These are phyloP conservation scores for Moxostoma hubbsi DNA, from an alignment of 2,797 vertebrate genomes.

Conservation along the genomic window DNA sequence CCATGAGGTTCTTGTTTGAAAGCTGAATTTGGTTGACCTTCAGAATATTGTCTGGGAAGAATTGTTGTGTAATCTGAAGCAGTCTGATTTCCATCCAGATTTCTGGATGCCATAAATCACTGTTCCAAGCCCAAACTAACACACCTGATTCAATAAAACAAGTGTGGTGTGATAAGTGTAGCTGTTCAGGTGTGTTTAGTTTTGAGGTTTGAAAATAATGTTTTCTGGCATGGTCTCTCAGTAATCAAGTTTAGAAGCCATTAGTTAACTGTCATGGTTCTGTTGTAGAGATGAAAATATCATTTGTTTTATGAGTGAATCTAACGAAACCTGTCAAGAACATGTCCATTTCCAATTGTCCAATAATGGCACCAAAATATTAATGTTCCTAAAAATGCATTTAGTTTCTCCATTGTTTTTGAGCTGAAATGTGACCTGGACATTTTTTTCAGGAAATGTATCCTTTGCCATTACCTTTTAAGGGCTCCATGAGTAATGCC, in stretches of 20 bases:
- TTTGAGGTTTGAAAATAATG: neutral
- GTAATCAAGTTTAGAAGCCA: neutral
- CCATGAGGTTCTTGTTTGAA: too few species aligned
- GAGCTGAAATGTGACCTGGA: too few species aligned
- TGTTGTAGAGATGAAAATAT: neutral
- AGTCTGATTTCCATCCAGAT: constrained; percentile 2
- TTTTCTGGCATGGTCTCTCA: neutral
- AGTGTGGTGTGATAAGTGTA: neutral
- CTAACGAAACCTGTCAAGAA: too few species aligned
- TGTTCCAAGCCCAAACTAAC: constrained; percentile 17
- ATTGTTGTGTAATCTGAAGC: neutral
- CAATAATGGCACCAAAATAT: too few species aligned
- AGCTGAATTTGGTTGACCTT: constrained; percentile 3
- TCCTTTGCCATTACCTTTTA: neutral
- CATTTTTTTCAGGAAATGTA: too few species aligned
- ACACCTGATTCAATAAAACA: constrained; percentile 29
- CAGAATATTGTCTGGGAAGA: neutral
- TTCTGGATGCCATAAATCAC: neutral
- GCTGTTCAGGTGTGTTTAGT: constrained; percentile 10
- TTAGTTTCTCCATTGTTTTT: too few species aligned
- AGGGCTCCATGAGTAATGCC: neutral
- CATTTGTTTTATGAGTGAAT: neutral
- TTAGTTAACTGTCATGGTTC: neutral
- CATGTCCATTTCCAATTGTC: too few species aligned
- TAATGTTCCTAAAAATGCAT: too few species aligned